Evolutionary conservation across 2,888 invertebrate genomes (phyloP).

Genomic region (Caradrina kadenii): DNA sequence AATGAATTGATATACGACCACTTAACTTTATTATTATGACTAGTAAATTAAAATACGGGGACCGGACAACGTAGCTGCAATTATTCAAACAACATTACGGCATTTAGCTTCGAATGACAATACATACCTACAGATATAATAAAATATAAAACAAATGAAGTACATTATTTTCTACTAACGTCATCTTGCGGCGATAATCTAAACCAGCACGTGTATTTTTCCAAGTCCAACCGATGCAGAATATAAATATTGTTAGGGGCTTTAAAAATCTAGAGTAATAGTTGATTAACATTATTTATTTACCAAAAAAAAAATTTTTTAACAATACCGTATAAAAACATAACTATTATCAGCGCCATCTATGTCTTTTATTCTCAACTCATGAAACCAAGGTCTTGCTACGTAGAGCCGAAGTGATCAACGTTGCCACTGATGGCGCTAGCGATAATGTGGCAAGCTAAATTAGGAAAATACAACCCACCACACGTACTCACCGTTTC

Average conservation of each 20-base stretch:
- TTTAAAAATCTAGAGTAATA: background rate
- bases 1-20: slow-evolving; percentile 12
- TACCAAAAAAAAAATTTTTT: background rate
- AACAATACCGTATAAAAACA: background rate
- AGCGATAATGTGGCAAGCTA: slow-evolving; percentile 50
- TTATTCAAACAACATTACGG: slow-evolving; percentile 13
- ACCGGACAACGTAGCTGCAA: slow-evolving; percentile 18
- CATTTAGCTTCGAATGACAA: background rate
- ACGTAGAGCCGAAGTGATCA: slow-evolving; percentile 25
- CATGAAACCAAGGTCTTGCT: background rate
- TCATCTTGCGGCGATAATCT: background rate
- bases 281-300: background rate
- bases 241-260: too few relatives aligned
- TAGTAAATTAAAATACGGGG: slow-evolving; percentile 6
- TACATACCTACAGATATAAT: background rate
- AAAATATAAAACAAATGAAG: background rate
- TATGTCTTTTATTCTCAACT: slow-evolving; percentile 30
- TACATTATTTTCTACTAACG: background rate
- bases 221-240: too few relatives aligned
- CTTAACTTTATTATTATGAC: slow-evolving; percentile 12
- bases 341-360: slow-evolving; percentile 69
- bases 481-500: slow-evolving; percentile 78
- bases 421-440: slow-evolving; percentile 67
- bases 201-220: background rate
- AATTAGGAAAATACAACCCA: slow-evolving; percentile 57